Conservation (phyloP, 2,888 invertebrate genomes). For the Diaperis boleti region DNA sequence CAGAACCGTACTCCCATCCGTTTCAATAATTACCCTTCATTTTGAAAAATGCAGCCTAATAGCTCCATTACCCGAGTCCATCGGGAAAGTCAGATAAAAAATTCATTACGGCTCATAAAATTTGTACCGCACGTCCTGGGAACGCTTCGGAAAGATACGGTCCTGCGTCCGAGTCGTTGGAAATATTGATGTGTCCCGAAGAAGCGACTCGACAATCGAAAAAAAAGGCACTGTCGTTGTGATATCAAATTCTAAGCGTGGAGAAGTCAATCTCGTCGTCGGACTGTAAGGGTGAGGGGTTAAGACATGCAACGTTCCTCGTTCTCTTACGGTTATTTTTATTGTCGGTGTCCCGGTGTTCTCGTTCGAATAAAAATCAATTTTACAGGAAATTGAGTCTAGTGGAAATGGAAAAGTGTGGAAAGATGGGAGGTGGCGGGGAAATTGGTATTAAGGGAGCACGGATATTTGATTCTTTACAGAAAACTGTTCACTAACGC, state of each 20-base stretch:
- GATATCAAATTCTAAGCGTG: too few relatives aligned
- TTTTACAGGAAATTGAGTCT: conserved; percentile 1
- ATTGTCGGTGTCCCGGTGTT: conserved; percentile 17
- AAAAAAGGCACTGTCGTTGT: neutral
- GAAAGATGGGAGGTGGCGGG: too few relatives aligned
- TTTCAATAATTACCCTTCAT: neutral
- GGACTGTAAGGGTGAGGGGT: neutral
- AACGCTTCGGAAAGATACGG: conserved; percentile 5
- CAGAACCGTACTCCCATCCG: neutral
- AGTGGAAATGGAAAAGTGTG: too few relatives aligned
- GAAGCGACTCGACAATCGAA: neutral
- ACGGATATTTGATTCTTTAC: too few relatives aligned
- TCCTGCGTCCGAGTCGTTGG: conserved; percentile 3
- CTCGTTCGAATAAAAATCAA: conserved; percentile 23
- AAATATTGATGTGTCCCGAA: conserved; percentile 19
- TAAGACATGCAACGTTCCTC: conserved; percentile 9
- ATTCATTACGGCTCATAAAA: conserved; percentile 23
- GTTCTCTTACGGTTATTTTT: conserved; percentile 25
- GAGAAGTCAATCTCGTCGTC: conserved; percentile 14
- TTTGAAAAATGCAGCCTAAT: neutral
- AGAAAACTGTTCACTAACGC: too few relatives aligned
- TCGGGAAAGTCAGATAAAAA: conserved; percentile 6
- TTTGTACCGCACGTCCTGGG: conserved; percentile 20
- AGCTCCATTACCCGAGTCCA: too few relatives aligned
- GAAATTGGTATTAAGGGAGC: too few relatives aligned